A percentile compares a stretch with the other conserved stretches of the same genome.
phyloP scores from a whole-genome alignment of 2,113 vertebrate genomes.

The Camelus bactrianus region DNA sequence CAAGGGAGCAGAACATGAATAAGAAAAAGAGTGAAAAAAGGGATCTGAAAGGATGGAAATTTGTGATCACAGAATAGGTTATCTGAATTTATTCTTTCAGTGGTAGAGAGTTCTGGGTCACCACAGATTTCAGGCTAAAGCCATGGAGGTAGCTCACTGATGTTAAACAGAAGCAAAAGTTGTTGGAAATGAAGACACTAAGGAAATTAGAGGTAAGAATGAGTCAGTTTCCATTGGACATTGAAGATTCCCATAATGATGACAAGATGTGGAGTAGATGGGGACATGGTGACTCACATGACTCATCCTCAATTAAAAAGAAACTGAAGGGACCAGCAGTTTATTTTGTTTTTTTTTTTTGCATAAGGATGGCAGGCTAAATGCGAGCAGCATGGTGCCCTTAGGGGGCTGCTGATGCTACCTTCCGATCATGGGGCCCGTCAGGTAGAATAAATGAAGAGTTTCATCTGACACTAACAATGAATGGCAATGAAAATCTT shows the following conservation, averaged over 20 bases:
- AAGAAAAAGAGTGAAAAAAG: neutral
- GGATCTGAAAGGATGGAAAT: neutral
- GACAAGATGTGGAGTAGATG: neutral
- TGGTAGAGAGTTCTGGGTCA: neutral
- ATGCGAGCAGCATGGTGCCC: neutral
- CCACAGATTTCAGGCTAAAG: neutral
- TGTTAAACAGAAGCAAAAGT: neutral
- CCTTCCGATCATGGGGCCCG: neutral
- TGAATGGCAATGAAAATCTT: neutral
- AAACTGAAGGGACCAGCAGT: neutral
- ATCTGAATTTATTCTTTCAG: neutral
- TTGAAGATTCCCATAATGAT: neutral
- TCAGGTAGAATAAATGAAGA: neutral
- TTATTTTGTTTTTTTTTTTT: neutral
- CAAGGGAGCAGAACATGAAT: neutral
- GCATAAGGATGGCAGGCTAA: neutral
- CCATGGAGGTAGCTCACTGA: neutral
- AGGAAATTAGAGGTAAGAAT: neutral
- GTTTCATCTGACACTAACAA: neutral
- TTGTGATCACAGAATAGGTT: neutral
- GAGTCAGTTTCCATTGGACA: neutral
- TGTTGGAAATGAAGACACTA: neutral
- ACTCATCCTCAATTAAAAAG: neutral
- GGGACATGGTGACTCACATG: neutral
- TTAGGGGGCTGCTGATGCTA: neutral